Evolutionary conservation across 2,888 invertebrate species (phyloP), one percentile per base, ranked within the genome.

Genomic region (Orthosia cruda): DNA sequence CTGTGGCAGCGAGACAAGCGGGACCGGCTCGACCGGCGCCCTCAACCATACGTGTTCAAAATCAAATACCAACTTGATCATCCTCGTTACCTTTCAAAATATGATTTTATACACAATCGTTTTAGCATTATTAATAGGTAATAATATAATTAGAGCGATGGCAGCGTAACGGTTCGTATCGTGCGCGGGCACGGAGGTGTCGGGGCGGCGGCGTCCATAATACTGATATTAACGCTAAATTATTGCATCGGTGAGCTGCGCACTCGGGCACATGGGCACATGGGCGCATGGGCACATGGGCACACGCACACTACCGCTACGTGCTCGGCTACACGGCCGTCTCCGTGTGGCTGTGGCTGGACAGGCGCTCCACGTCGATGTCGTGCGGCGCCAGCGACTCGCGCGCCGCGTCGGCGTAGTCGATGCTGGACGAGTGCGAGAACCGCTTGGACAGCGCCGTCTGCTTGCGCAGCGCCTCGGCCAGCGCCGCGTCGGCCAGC

Each of bases 331-430:
- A 99, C 95, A 99, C 99, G 94, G 99, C 99, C 91, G 99, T 99
- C 97, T 99, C 99, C 92, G 99, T 99, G 97, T 99, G 99, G 97
- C 98, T 98, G 97, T 99, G 98, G 92, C 98, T 98, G 93, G 99
- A 99, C 91, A 99, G 98, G 89, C 99, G 98, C 97, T 99, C 99
- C 94, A 99, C 98, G 97, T 99, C 99, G 94, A 99, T 98, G 97
- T 99, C 99, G 92, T 98, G 98, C 95, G 99, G 98, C 97, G 98
- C 98, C 94, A 99, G 97, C 96, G 98, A 98, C 95, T 98, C 98
- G 92, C 98, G 98, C 97, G 98, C 74, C 63, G 87, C 77, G 84
- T 86, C 86, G 86, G 86, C 86, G 86, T 86, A 99, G 96, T 99
- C 99, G 97, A 99, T 98, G 97, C 98, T 98, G 78, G 95, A 95